These are phyloP conservation scores for Drosophila varians DNA, from an alignment of 1,140 invertebrate species.

Conservation along the genomic window DNA sequence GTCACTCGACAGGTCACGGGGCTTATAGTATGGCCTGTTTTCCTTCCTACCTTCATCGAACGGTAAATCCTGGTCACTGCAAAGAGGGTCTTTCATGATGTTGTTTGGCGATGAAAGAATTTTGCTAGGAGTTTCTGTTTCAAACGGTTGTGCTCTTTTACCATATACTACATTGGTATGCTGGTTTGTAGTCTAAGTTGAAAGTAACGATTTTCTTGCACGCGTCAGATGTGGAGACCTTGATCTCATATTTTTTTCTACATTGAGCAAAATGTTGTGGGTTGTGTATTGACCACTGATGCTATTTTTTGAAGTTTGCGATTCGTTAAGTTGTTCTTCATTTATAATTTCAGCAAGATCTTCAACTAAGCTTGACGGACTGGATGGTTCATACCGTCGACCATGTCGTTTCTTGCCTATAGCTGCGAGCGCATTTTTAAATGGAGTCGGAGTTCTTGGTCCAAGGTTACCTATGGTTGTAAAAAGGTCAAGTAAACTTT, in stretches of 20 bases:
- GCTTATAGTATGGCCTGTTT: conserved; percentile 55
- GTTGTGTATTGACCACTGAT: conserved; percentile 69
- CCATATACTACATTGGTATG: conserved; percentile 18
- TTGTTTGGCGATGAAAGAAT: conserved; percentile 93
- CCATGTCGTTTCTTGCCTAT: conserved; percentile 91
- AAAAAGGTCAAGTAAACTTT: not conserved
- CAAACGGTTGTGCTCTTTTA: conserved; percentile 67
- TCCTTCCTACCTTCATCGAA: conserved; percentile 77
- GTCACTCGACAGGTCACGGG: conserved; percentile 13
- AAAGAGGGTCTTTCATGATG: conserved; percentile 88
- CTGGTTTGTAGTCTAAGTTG: conserved; percentile 77
- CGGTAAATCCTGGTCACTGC: conserved; percentile 79
- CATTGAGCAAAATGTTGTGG: not conserved
- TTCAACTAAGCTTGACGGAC: conserved; percentile 91
- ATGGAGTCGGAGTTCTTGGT: conserved; percentile 95
- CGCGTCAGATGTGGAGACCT: conserved; percentile 81
- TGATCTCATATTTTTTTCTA: conserved; percentile 31
- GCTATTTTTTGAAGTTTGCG: conserved; percentile 24
- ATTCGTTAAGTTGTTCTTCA: conserved; percentile 85
- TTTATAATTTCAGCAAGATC: conserved; percentile 95
- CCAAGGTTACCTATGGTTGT: conserved; percentile 48
- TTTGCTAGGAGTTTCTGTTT: conserved; percentile 88
- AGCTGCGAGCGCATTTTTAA: conserved; percentile 95
- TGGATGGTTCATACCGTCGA: conserved; percentile 86
- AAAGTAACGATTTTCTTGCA: conserved; percentile 80